Evolutionary conservation across 1,140 invertebrate genomes (phyloP), one percentile per base, ranked within the genome.

Genomic region (Aricia agestis): DNA sequence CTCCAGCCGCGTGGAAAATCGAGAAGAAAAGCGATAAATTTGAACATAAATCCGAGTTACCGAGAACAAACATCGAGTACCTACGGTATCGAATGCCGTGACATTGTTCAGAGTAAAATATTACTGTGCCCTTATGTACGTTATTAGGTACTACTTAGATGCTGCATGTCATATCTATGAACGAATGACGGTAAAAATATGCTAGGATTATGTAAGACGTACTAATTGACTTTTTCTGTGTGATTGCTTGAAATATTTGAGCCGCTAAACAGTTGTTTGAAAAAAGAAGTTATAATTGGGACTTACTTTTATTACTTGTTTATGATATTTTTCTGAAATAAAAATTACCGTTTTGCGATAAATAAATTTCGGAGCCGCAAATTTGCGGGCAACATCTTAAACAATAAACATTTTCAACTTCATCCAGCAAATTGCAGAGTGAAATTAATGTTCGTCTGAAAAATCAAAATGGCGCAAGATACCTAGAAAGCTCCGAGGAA

Each of bases 21-120:
- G 70, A 25, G 59, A 36, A 65, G 66, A 74, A 77, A 70, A 58
- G 66, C 71, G 67, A 77, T 77, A 74, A 74, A 77, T 71, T 72
- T 70, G 73, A 71, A 72, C 68, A 77, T 74, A 74, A 72, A 74
- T 71, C 59, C 42, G 31, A 71, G 76, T 75, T 77, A 77, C 67
- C 59, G 66, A 66, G 73, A 74, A 69, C 59, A 25, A 63, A 63
- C 59, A 19, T 25, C 59, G 18, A 25, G 10, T 19, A 11, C n/a
- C n/a, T 18, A 7, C 15, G 18, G 59, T 19, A 63, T 63, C 59
- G 10, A 63, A 25, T 63, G 59, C 17, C 45, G 45, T 10, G 45
- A 15, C 45, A 52, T 13, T 52, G 45, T 52, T 52, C 11, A 52
- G 45, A 52, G 13, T 52, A 52, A 52, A 52, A 52, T 52, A 52